phyloP scores from a whole-genome alignment of 2,113 vertebrate species.

The Meles meles region DNA sequence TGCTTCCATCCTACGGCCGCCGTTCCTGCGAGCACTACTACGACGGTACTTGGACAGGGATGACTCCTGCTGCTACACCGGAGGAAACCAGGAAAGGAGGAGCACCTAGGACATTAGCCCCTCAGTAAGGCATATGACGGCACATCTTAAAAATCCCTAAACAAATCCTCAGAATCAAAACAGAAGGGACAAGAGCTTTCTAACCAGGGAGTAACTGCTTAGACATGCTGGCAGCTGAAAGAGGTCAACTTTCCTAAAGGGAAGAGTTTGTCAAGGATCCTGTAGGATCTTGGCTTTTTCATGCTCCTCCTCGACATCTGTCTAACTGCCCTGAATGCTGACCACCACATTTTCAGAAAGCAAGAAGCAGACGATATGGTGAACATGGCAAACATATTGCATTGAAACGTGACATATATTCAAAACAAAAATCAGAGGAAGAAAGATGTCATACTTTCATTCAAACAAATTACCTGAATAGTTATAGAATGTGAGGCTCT shows the following conservation, averaged over 20 bases:
- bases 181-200: neutral
- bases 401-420: neutral
- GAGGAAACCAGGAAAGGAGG: neutral
- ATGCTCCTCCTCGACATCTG: neutral
- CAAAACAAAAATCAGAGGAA: neutral
- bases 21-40: neutral
- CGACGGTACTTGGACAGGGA: rapidly evolving
- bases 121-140: neutral
- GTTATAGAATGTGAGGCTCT: neutral
- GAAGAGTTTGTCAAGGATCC: neutral
- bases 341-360: neutral
- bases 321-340: neutral
- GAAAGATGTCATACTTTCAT: neutral
- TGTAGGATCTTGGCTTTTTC: neutral
- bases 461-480: neutral
- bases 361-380: neutral
- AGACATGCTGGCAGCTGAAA: neutral
- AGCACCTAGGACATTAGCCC: neutral
- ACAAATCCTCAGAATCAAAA: neutral
- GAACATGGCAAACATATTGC: neutral
- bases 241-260: neutral
- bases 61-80: neutral
- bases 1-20: neutral
- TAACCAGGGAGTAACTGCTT: neutral
- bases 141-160: neutral